Evolutionary conservation across 1,140 invertebrate species (phyloP), one percentile per base, ranked within the genome.

Genomic region (Pseudoatta argentina): DNA sequence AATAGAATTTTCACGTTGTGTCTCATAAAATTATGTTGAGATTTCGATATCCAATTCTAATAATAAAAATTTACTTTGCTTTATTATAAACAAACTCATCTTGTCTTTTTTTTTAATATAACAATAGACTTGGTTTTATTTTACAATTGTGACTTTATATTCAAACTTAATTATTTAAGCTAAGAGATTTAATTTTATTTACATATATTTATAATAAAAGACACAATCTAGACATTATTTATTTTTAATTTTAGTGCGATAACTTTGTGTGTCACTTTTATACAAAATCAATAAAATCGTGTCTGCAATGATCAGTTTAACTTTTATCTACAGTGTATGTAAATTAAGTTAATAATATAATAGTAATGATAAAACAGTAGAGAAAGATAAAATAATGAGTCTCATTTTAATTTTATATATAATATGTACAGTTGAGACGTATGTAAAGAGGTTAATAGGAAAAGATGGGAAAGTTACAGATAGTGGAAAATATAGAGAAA

Each of bases 391-490:
- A 16, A 44, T 34, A 73, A 73, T 18, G 34, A 77, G 61, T 63
- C 21, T 77, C 5, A 44, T 59, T 63, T 63, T 44, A 44, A 63
- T 75, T 75, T 34, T 75, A 21, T 59, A 39, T 39, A 8, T 39
- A 73, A 30, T 10, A 4, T 57, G 5, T 48, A n/a, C 63, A 76
- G 6, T 7, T 39, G n/a, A 21, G 7, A 24, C 34, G 14, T 24
- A 24, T 16, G 14, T 27, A 66, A 64, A 66, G 61, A 14, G 61
- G 39, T 78, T 66, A 66, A 30, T n/a, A 66, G 39, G 57, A 83
- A 83, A 61, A 83, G 21, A 61, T 83, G 21, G 24, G 51, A n/a
- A 73, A 83, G 64, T 83, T 72, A 51, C 39, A 71, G 55, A 55
- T 72, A 61, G 34, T 73, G 39, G 77, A 67, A 55, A 79, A 30